phyloP scores from a whole-genome alignment of 2,113 vertebrate species.

The Aviceda subcristata region DNA sequence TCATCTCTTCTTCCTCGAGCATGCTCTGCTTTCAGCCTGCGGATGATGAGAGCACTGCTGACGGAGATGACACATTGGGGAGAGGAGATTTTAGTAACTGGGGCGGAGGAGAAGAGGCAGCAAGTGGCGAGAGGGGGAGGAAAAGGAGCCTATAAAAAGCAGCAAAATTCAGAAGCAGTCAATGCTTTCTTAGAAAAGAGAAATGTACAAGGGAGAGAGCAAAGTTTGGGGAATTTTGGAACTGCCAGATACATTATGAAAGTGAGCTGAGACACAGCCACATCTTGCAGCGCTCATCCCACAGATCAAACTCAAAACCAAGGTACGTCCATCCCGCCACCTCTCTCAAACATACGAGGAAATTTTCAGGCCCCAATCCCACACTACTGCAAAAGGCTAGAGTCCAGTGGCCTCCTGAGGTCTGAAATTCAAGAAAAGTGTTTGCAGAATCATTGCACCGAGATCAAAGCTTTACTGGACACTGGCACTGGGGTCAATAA shows the following conservation, averaged over 20 bases:
- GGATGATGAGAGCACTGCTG: background rate
- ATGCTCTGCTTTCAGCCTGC: background rate
- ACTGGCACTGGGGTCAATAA: background rate
- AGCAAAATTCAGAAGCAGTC: background rate
- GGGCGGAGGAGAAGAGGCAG: conserved; percentile 5
- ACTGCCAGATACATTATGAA: background rate
- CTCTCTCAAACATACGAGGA: fast-evolving
- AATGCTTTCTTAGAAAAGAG: background rate
- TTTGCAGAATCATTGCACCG: background rate
- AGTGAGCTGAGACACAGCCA: background rate
- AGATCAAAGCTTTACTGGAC: background rate
- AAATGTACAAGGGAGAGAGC: background rate
- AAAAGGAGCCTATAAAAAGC: conserved; percentile 33
- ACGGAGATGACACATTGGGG: background rate
- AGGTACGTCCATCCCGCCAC: background rate
- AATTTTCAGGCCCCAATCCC: background rate
- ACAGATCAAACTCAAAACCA: background rate
- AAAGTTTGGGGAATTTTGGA: background rate
- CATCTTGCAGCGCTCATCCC: background rate
- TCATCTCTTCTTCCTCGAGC: background rate
- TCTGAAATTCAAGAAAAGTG: background rate
- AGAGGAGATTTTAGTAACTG: conserved; percentile 42
- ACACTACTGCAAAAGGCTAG: background rate
- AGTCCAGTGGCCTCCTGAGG: background rate
- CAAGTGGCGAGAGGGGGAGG: background rate